Percentiles rank a stretch among this genome's conserved stretches.
phyloP scores from a whole-genome alignment of 2,113 vertebrate species.

The Actenoides hombroni region DNA sequence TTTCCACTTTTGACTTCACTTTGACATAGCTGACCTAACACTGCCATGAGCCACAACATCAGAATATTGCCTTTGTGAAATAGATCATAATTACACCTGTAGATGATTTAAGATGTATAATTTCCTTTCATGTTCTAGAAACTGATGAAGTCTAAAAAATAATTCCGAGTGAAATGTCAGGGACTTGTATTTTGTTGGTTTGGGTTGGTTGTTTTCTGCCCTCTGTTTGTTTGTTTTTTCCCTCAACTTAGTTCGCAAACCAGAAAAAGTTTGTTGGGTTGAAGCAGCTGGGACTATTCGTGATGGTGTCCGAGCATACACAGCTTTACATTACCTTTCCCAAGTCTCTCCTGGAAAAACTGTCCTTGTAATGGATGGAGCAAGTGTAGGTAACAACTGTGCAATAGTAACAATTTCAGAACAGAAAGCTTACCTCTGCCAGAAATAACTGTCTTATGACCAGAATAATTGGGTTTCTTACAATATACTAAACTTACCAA shows the following conservation, averaged over 20 bases:
- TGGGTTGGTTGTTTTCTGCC: not conserved
- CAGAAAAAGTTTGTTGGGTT: constrained; percentile 85
- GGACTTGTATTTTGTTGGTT: not conserved
- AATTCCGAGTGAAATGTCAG: not conserved
- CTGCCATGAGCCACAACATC: not conserved
- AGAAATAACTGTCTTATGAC: not conserved
- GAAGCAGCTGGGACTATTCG: constrained; percentile 82
- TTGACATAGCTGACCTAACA: not conserved
- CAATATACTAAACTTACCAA: not conserved
- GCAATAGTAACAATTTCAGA: not conserved
- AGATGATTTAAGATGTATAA: not conserved
- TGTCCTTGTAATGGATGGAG: constrained; percentile 90
- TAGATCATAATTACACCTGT: not conserved
- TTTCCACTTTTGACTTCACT: not conserved
- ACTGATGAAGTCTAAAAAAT: not conserved
- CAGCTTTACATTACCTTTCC: constrained; percentile 89
- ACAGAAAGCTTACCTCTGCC: not conserved
- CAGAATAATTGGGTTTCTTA: not conserved
- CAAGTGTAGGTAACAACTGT: constrained; percentile 82
- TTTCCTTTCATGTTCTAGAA: not conserved
- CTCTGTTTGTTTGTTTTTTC: not conserved
- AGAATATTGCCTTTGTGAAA: not conserved
- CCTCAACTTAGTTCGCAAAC: constrained; percentile 82
- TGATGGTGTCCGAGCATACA: constrained; percentile 88
- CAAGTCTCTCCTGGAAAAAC: constrained; percentile 82